Evolutionary conservation across 2,113 vertebrate species (phyloP).

Genomic region (Microcebus lehilahytsara): DNA sequence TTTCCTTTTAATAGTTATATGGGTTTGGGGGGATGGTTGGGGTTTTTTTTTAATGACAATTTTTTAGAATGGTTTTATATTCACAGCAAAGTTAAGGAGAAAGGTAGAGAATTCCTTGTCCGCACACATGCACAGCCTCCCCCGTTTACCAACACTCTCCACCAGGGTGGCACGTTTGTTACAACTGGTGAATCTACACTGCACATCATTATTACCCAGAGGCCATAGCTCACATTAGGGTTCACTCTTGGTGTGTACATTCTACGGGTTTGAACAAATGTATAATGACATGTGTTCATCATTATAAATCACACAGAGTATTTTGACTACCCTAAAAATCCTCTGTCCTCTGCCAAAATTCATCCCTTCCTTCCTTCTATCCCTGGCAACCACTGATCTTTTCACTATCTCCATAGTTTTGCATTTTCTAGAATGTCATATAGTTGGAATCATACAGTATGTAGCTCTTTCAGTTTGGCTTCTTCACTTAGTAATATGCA

Average conservation of each 20-base stretch:
- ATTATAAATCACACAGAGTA: background rate
- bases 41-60: background rate
- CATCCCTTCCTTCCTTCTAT: background rate
- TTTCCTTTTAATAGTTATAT: constrained; percentile 12
- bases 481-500: background rate
- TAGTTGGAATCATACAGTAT: background rate
- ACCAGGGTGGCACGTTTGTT: background rate
- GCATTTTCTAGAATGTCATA: background rate
- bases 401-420: background rate
- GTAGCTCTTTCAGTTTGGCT: background rate
- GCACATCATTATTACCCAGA: background rate
- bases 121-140: background rate
- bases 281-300: background rate
- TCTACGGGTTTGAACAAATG: background rate
- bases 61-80: background rate
- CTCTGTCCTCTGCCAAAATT: background rate
- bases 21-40: background rate
- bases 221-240: background rate
- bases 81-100: background rate
- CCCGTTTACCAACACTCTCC: background rate
- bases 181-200: background rate
- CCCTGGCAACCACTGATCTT: background rate
- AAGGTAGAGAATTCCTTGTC: background rate
- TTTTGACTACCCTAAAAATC: background rate
- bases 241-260: background rate